Percentiles rank a stretch among this genome's conserved stretches.
Evolutionary conservation across 2,797 vertebrate species (phyloP).

Genomic region (Gephyroberyx darwinii): DNA sequence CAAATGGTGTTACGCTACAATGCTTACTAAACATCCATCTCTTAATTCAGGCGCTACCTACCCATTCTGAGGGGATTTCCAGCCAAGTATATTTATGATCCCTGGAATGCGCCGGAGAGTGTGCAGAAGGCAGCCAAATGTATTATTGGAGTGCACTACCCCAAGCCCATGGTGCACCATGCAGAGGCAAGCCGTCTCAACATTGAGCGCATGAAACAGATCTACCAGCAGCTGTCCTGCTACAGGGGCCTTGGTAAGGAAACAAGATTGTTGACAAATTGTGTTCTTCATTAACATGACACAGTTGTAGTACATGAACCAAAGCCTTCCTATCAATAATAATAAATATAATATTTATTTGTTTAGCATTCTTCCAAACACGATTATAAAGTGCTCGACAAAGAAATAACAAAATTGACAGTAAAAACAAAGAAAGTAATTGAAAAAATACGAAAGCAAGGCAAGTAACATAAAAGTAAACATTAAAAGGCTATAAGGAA

Average conservation of each 20-base stretch:
- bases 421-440: too few species aligned
- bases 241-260: constrained; percentile 92
- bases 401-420: too few species aligned
- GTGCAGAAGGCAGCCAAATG: constrained; percentile 95
- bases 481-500: not conserved
- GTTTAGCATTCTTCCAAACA: too few species aligned
- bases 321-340: too few species aligned
- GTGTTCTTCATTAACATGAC: too few species aligned
- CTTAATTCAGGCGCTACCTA: constrained; percentile 87
- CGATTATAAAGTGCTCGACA: too few species aligned
- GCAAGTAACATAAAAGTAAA: not conserved
- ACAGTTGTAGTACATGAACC: too few species aligned
- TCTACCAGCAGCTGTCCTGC: constrained; percentile 91
- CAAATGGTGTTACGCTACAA: not conserved
- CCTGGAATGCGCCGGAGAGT: constrained; percentile 94
- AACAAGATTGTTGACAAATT: too few species aligned
- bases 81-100: constrained; percentile 97
- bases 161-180: constrained; percentile 96
- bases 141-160: constrained; percentile 93
- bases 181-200: constrained; percentile 94
- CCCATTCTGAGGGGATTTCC: constrained; percentile 94
- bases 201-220: constrained; percentile 98
- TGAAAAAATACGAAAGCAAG: too few species aligned
- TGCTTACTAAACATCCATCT: not conserved
- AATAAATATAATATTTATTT: too few species aligned